Conservation (phyloP, 2,888 invertebrate genomes). For the Shargacucullia verbasci region DNA sequence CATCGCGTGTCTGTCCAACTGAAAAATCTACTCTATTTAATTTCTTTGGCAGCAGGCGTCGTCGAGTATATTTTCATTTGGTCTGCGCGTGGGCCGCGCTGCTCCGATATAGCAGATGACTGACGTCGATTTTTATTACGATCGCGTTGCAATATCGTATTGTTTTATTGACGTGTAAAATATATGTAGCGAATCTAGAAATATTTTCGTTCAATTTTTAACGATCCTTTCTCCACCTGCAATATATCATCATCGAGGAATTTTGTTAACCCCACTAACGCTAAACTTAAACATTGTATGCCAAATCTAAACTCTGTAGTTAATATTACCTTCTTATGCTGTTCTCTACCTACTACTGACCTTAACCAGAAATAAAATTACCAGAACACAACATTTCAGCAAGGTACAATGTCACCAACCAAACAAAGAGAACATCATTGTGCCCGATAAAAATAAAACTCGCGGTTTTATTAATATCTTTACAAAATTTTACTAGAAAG, state of each 20-base stretch:
- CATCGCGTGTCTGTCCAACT: conserved; percentile 75
- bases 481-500: conserved; percentile 10
- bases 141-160: conserved; percentile 78
- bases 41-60: conserved; percentile 84
- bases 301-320: too few species aligned
- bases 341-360: neutral
- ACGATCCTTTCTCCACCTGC: conserved; percentile 45
- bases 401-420: conserved; percentile 37
- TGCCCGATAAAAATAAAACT: conserved; percentile 35
- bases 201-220: conserved; percentile 61
- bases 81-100: conserved; percentile 77
- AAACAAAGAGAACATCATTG: conserved; percentile 35
- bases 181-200: conserved; percentile 66
- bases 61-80: conserved; percentile 83
- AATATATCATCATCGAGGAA: conserved; percentile 51
- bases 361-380: conserved; percentile 25
- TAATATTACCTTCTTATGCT: too few species aligned
- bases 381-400: conserved; percentile 28
- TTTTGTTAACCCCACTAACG: conserved; percentile 18
- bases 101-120: conserved; percentile 79
- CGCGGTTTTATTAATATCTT: conserved; percentile 37
- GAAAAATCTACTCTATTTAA: conserved; percentile 86
- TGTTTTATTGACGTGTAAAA: conserved; percentile 80
- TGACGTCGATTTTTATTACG: conserved; percentile 83
- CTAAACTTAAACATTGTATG: neutral